Evolutionary conservation across 1,140 invertebrate species (phyloP), one percentile per base, ranked within the genome.

Genomic region (Brachionus asplanchnoidis): DNA sequence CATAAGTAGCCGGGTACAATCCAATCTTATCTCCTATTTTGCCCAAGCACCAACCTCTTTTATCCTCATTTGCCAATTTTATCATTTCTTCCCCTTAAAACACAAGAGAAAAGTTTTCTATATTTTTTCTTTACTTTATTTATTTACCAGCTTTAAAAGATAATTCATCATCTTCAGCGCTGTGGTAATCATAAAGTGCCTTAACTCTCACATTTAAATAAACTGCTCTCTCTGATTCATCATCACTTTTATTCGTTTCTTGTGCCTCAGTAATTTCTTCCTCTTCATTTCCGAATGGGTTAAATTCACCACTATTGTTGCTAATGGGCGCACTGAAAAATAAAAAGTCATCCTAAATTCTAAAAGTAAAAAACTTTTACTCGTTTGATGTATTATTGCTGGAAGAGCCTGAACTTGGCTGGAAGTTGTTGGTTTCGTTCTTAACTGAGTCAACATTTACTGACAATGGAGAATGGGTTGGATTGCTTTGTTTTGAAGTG

Each of bases 31-130:
- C 96, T 88, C 97, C 94, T 91, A 96, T 96, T 86, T 95, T 93
- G 77, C 96, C 96, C 90, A 96, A 97, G 90, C 96, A 98, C 97
- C 97, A 99, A 32, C 97, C 97, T 91, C 98, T 96, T 88, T 98
- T 96, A 89, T 99, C 97, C 91, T 98, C 95, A 88, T 97, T 96
- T 90, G 97, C 95, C 78, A 99, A 89, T 91, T 98, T 98, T 87
- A 97, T 95, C 90, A 99, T 98, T 86, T 95, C 90, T 86, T 99
- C 97, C 88, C 97, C 96, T 98, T 89, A 93, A 92, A 85, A 84
- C 85, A 86, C 87, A 86, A 85, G 53, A 86, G 7, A 73, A 84
- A 87, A 8, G 2, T 66, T 40, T n/a, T 70, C 12, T 44, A 3
- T 3, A 65, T 26, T 23, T 65, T 65, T 26, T 65, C 3, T 12